Evolutionary conservation across 2,797 vertebrate genomes (phyloP), one percentile per base, ranked within the genome.

Genomic region (Scolopax rusticola): DNA sequence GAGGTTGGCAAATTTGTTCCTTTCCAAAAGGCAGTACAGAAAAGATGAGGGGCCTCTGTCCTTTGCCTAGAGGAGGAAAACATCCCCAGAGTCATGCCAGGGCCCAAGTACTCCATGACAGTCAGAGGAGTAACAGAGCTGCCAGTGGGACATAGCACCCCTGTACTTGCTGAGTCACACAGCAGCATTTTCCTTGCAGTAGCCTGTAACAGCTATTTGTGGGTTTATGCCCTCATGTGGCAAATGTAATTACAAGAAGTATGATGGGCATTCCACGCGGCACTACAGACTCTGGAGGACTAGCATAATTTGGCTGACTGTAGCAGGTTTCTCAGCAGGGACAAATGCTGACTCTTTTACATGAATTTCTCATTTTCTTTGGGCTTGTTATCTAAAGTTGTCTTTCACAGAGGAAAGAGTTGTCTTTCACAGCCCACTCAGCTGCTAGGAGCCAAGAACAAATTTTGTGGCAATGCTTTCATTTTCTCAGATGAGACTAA

Each of bases 81-180:
- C 25, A 7, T 14, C 45, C 6, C 5, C 5, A 15, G n/a, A 69
- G 5, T 16, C 69, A 45, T 8, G 30, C 21, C 21, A 61, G 15
- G 14, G 33, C 23, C 70, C 23, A 5, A 20, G 27, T 32, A 28
- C 27, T 38, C 47, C 75, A 21, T 17, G 19, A 18, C 11, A 45
- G 33, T 6, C 27, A 21, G 30, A 23, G 7, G 13, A 63, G 33
- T 27, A 25, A n/a, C 27, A 67, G 51, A 56, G 27, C 4, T 65
- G 14, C 17, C 0, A 0, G 20, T 3, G 12, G n/a, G 48, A 68
- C 14, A 17, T 3, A 21, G 30, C 8, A 40, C 12, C 38, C 38
- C 38, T 40, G 38, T 40, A 40, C 38, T 40, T 40, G 38, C 38
- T 40, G 38, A 11, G 38, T 40, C 38, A 40, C 38, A 40, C 38